Conservation (phyloP, 1,140 invertebrate genomes). For the Trichonephila clavipes region DNA sequence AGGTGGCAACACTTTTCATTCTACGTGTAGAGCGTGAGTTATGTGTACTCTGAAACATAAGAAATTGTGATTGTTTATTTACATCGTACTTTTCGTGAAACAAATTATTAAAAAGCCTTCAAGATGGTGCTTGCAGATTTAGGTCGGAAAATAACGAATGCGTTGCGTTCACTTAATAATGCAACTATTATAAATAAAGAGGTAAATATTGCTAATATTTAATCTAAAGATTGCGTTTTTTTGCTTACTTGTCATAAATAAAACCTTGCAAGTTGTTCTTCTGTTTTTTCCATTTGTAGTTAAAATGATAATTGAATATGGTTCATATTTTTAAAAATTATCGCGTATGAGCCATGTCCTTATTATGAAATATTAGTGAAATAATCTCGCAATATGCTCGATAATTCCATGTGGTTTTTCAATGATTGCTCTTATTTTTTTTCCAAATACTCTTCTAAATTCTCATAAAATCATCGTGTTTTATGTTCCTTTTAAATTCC, state of each 20-base stretch:
- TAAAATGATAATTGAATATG: no score
- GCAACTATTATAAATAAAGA: slow-evolving; percentile 99
- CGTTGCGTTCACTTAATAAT: slow-evolving; percentile 97
- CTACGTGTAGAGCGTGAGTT: slow-evolving; percentile 64
- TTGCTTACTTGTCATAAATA: not conserved
- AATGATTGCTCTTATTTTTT: no score
- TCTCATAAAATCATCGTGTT: no score
- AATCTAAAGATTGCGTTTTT: not conserved
- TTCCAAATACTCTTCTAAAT: no score
- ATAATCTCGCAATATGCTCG: not conserved
- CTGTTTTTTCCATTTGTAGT: slow-evolving; percentile 35
- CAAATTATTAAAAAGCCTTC: not conserved
- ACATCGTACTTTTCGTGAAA: not conserved
- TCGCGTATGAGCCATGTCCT: no score
- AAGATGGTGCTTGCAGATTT: slow-evolving; percentile 99
- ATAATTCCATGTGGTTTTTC: not conserved
- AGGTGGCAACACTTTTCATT: slow-evolving; percentile 37
- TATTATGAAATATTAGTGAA: no score
- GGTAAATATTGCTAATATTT: slow-evolving; percentile 83
- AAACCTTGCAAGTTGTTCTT: not conserved
- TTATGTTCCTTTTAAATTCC: no score
- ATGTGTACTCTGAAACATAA: slow-evolving; percentile 40
- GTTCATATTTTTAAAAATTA: no score
- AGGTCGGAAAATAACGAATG: slow-evolving; percentile 99
- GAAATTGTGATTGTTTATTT: slow-evolving; percentile 25